Percentiles rank a stretch among this genome's conserved stretches.
These are phyloP conservation scores for Drosophila meridionalis DNA, from an alignment of 2,888 invertebrate species.

Conservation along the genomic window DNA sequence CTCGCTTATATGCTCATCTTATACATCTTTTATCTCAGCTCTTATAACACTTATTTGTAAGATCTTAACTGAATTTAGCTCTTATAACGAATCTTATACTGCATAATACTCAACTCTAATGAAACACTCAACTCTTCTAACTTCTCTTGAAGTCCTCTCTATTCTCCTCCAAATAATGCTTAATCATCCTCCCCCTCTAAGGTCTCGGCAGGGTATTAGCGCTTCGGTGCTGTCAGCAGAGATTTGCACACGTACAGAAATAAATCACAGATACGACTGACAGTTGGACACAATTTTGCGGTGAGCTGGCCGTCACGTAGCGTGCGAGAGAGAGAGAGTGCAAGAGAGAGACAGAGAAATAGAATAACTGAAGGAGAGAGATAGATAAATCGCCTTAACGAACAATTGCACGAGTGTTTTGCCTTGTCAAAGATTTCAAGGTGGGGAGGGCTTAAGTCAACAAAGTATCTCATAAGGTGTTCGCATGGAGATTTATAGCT, in stretches of 20 bases:
- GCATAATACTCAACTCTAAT: background rate
- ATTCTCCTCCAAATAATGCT: background rate
- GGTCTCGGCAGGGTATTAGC: constrained; percentile 19
- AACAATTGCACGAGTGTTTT: constrained; percentile 22
- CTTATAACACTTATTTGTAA: no score
- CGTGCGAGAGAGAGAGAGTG: background rate
- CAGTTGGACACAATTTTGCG: constrained; percentile 33
- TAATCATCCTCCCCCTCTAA: background rate
- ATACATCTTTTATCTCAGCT: background rate
- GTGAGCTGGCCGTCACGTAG: constrained; percentile 42
- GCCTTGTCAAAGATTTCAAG: constrained; percentile 19
- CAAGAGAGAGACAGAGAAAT: background rate
- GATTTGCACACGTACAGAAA: constrained; percentile 43
- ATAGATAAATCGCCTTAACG: constrained; percentile 6
- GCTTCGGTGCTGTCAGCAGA: constrained; percentile 9
- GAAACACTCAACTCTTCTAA: background rate
- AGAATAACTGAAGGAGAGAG: background rate
- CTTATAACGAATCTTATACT: background rate
- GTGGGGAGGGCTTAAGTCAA: constrained; percentile 29
- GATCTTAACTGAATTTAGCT: no score
- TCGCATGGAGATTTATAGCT: background rate
- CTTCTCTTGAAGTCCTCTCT: background rate
- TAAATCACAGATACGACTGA: constrained; percentile 46
- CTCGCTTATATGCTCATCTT: background rate
- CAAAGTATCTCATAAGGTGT: constrained; percentile 24